A percentile compares a stretch with the other conserved stretches of the same genome.
phyloP scores from a whole-genome alignment of 1,140 invertebrate species.

The Agrypnia vestita region DNA sequence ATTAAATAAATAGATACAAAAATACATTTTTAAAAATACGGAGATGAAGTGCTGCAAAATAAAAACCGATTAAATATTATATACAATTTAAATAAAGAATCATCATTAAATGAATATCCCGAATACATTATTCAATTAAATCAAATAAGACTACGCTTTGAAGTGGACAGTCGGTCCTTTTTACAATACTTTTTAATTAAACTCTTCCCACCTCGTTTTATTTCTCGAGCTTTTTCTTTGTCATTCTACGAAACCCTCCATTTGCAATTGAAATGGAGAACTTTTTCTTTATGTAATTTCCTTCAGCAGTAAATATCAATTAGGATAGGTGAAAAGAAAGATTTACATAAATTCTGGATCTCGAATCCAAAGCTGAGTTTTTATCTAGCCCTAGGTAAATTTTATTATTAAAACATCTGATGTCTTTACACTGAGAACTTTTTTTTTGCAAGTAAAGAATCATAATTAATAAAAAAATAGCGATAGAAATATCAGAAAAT shows the following conservation, averaged over 20 bases:
- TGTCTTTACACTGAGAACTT: too few species aligned
- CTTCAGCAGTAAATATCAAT: slow-evolving; percentile 60
- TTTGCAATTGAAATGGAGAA: slow-evolving; percentile 39
- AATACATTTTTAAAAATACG: too few species aligned
- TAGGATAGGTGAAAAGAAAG: slow-evolving; percentile 56
- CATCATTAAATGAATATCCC: too few species aligned
- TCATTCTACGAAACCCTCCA: slow-evolving; percentile 30
- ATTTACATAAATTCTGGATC: slow-evolving; percentile 54
- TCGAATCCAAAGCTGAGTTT: not conserved
- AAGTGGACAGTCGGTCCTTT: not conserved
- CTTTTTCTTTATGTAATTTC: slow-evolving; percentile 56
- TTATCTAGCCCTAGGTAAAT: not conserved
- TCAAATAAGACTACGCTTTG: not conserved
- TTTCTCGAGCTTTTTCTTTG: slow-evolving; percentile 5
- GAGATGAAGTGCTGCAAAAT: too few species aligned
- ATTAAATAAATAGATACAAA: too few species aligned
- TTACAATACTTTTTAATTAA: slow-evolving; percentile 34
- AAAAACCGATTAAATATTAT: too few species aligned
- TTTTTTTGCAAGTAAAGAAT: too few species aligned
- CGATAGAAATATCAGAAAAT: too few species aligned
- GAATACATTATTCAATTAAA: not conserved
- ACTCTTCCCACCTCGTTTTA: slow-evolving; percentile 23
- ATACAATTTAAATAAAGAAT: too few species aligned
- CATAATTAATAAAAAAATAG: too few species aligned
- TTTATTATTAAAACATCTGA: too few species aligned